Conservation (phyloP, 2,888 invertebrate species). For the Leptinotarsa peninsularis region DNA sequence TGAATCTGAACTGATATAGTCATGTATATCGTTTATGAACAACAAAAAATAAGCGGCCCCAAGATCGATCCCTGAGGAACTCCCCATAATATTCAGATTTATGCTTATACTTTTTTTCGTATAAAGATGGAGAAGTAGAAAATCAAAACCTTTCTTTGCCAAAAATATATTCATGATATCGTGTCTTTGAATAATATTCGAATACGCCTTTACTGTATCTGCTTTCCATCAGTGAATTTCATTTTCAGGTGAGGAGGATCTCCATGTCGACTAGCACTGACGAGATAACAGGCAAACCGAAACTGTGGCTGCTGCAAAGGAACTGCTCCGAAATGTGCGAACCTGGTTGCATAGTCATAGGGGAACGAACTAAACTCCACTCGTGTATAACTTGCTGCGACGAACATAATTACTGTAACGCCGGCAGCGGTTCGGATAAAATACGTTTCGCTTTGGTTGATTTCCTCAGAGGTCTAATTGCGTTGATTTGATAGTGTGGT, state of each 20-base stretch:
- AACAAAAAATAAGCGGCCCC: no score
- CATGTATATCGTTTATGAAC: no score
- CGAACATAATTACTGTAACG: constrained; percentile 82
- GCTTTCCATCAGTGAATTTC: background rate
- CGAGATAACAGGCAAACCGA: constrained; percentile 79
- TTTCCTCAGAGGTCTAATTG: constrained; percentile 20
- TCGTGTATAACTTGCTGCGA: constrained; percentile 90
- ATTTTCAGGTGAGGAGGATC: constrained; percentile 79
- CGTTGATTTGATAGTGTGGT: constrained; percentile 14
- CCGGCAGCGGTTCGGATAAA: constrained; percentile 69
- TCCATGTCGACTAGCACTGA: constrained; percentile 87
- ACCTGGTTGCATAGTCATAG: constrained; percentile 89
- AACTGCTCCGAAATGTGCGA: constrained; percentile 88
- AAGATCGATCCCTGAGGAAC: no score
- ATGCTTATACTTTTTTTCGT: no score
- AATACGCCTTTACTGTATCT: background rate
- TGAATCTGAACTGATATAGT: no score
- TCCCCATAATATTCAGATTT: no score
- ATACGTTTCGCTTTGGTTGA: constrained; percentile 11
- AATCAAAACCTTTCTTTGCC: no score
- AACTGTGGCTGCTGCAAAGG: constrained; percentile 86
- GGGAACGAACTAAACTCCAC: constrained; percentile 88
- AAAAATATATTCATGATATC: background rate
- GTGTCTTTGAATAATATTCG: background rate
- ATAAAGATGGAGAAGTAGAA: no score